phyloP scores from a whole-genome alignment of 2,888 invertebrate genomes.

The Rotaria macrura region DNA sequence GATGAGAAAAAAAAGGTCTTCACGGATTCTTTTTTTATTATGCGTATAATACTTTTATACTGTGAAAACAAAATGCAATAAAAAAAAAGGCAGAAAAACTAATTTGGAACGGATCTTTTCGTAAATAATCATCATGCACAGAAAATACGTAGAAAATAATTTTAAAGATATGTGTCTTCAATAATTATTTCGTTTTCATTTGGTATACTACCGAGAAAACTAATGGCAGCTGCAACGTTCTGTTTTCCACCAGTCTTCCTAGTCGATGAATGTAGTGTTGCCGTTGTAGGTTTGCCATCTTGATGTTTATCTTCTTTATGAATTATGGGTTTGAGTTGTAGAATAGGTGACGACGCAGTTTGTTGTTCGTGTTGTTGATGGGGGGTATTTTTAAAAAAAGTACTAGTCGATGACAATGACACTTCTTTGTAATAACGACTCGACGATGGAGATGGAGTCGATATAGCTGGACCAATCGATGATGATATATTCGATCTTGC shows the following conservation, averaged over 20 bases:
- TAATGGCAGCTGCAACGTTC: neutral
- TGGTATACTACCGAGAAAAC: neutral
- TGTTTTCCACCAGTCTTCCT: neutral
- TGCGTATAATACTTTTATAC: neutral
- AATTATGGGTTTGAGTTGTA: neutral
- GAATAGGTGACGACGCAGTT: neutral
- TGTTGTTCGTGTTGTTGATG: too few species aligned
- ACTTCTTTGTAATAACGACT: neutral
- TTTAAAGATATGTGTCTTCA: conserved; percentile 11
- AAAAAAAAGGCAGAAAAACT: neutral
- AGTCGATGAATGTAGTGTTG: neutral
- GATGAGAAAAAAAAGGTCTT: too few species aligned
- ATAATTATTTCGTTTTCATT: neutral
- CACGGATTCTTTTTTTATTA: neutral
- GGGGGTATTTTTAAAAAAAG: neutral
- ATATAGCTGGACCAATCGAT: neutral
- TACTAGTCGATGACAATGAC: neutral
- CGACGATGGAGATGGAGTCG: neutral
- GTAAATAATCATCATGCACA: neutral
- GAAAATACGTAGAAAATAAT: neutral
- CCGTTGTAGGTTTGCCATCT: neutral
- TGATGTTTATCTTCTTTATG: neutral
- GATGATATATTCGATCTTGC: neutral
- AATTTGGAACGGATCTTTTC: neutral
- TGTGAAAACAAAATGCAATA: neutral